phyloP scores from a whole-genome alignment of 2,113 vertebrate genomes.

The Chionomys nivalis region DNA sequence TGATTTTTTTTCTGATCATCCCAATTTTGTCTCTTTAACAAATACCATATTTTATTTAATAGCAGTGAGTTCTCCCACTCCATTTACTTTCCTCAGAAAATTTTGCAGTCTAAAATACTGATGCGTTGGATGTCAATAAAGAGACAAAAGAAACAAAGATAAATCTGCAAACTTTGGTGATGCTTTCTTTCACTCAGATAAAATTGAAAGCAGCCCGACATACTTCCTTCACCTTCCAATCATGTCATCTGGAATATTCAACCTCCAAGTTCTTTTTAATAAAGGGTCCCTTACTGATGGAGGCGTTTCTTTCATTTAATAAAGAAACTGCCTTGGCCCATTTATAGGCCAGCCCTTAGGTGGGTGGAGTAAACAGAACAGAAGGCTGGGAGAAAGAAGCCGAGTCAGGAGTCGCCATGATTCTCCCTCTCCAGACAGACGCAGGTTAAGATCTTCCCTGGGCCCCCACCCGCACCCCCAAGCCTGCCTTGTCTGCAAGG shows the following conservation, averaged over 20 bases:
- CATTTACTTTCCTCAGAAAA: conserved; percentile 1
- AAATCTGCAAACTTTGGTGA: neutral
- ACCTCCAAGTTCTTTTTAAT: neutral
- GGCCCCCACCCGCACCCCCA: too few species aligned
- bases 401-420: too few species aligned
- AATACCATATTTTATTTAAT: conserved; percentile 27
- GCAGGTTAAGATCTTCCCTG: too few species aligned
- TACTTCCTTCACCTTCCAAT: neutral
- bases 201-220: neutral
- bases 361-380: too few species aligned
- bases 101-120: neutral
- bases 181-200: conserved; percentile 8
- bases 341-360: too few species aligned
- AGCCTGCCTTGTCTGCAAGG: too few species aligned
- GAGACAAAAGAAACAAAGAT: conserved; percentile 36
- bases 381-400: too few species aligned
- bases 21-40: neutral
- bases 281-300: neutral
- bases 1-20: neutral
- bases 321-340: too few species aligned
- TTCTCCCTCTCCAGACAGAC: too few species aligned
- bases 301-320: too few species aligned
- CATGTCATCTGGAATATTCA: neutral
- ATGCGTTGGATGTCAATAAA: neutral
- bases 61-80: neutral